Percentiles rank a stretch among this genome's conserved stretches.
These are phyloP conservation scores for Crambe crambe DNA, from an alignment of 37 sponge, comb jelly and placozoan genomes.

Conservation along the genomic window DNA sequence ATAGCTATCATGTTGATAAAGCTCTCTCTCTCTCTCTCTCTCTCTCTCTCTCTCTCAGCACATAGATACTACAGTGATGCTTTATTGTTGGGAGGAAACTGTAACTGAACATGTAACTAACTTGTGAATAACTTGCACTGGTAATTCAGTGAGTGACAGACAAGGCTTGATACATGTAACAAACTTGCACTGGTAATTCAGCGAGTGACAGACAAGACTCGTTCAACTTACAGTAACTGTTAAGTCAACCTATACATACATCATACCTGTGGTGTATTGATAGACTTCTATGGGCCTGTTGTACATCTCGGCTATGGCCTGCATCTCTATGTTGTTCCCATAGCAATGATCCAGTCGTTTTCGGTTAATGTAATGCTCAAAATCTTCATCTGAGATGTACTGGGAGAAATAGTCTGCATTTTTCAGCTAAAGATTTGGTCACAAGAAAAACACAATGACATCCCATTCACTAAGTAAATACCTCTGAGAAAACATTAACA, in stretches of 20 bases:
- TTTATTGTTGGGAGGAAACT: too few species aligned
- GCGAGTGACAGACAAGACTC: too few species aligned
- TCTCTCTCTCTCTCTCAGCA: not conserved
- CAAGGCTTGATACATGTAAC: too few species aligned
- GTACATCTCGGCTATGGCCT: slow-evolving; percentile 97
- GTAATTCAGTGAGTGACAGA: too few species aligned
- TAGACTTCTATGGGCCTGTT: slow-evolving; percentile 89
- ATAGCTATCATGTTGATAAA: not conserved
- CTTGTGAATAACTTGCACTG: too few species aligned
- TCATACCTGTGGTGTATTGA: slow-evolving; percentile 84
- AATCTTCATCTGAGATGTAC: slow-evolving; percentile 94
- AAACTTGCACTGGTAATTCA: too few species aligned
- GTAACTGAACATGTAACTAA: too few species aligned
- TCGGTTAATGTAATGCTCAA: slow-evolving; percentile 84
- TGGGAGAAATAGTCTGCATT: slow-evolving; percentile 96
- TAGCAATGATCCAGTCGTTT: slow-evolving; percentile 86
- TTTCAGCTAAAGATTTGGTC: slow-evolving; percentile 67
- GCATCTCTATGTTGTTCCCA: slow-evolving; percentile 99
- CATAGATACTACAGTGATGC: not conserved
- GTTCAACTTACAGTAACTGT: too few species aligned
- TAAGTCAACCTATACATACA: too few species aligned
- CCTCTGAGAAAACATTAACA: too few species aligned
- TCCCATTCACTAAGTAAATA: not conserved
- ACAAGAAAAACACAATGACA: not conserved
- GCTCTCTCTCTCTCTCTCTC: too few species aligned